phyloP scores from a whole-genome alignment of 1,140 invertebrate genomes.

The Zaprionus camerounensis region DNA sequence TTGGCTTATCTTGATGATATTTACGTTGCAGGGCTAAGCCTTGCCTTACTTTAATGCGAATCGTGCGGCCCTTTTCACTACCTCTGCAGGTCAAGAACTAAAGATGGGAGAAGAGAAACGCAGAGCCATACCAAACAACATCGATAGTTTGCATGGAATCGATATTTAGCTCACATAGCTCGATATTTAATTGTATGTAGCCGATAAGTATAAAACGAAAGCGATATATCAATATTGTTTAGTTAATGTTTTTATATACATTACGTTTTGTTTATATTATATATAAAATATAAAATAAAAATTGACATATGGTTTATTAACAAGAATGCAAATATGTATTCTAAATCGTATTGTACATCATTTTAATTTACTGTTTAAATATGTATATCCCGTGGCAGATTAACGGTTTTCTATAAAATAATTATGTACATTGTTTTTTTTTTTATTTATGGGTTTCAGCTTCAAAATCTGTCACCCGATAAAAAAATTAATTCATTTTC shows the following conservation, averaged over 20 bases:
- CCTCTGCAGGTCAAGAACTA: slow-evolving; percentile 36
- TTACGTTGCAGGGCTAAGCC: slow-evolving; percentile 37
- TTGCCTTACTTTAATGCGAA: slow-evolving; percentile 21
- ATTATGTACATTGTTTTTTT: not conserved
- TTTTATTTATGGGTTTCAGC: not conserved
- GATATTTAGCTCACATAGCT: not conserved
- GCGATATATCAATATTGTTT: not conserved
- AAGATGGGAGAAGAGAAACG: not conserved
- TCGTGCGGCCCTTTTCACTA: slow-evolving; percentile 23
- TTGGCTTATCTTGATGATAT: slow-evolving; percentile 54
- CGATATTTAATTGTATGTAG: not conserved
- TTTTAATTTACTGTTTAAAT: not conserved
- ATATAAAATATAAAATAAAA: not conserved
- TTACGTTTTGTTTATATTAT: not conserved
- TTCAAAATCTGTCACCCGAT: not conserved
- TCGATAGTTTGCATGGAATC: slow-evolving; percentile 1
- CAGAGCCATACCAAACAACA: not conserved
- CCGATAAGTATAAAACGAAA: not conserved
- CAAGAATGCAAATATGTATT: not conserved
- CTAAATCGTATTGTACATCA: not conserved
- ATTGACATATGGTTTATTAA: not conserved
- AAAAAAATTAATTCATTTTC: not conserved
- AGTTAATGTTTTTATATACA: not conserved
- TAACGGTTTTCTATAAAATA: not conserved
- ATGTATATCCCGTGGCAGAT: not conserved